Evolutionary conservation across 2,888 invertebrate genomes (phyloP).

Genomic region (Abrostola triplasia): DNA sequence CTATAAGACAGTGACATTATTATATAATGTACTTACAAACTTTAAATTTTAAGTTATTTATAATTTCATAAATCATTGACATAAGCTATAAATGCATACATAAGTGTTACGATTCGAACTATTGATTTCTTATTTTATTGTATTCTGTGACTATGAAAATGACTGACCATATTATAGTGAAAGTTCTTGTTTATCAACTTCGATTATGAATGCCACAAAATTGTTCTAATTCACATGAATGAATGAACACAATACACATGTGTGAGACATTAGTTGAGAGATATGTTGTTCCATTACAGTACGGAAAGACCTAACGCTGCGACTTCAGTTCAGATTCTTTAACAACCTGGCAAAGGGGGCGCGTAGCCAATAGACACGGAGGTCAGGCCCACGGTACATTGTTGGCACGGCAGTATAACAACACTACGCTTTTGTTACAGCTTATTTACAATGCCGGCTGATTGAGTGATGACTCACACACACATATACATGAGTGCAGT

Average conservation of each 20-base stretch:
- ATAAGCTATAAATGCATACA: no score
- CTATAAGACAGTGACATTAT: no score
- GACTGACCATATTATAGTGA: background rate
- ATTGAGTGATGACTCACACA: conserved; percentile 77
- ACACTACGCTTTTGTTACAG: conserved; percentile 84
- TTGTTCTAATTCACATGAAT: conserved; percentile 56
- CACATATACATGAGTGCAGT: conserved; percentile 72
- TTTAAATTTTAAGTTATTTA: no score
- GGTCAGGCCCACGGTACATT: conserved; percentile 80
- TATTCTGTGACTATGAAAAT: background rate
- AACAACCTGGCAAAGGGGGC: conserved; percentile 96
- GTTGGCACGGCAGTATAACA: conserved; percentile 83
- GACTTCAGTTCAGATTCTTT: conserved; percentile 98
- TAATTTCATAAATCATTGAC: no score
- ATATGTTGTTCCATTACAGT: conserved; percentile 92
- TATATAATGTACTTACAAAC: no score
- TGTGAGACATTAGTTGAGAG: conserved; percentile 72
- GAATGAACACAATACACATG: conserved; percentile 54
- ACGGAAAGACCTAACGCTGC: conserved; percentile 98
- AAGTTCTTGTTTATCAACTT: background rate
- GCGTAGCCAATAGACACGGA: conserved; percentile 92
- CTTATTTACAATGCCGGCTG: conserved; percentile 68
- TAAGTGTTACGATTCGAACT: background rate
- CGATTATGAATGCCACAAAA: conserved; percentile 19
- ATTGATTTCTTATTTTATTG: background rate